Base-by-base conservation (phyloP, 2,113 vertebrate species). In the Collichthys lucidus region DNA sequence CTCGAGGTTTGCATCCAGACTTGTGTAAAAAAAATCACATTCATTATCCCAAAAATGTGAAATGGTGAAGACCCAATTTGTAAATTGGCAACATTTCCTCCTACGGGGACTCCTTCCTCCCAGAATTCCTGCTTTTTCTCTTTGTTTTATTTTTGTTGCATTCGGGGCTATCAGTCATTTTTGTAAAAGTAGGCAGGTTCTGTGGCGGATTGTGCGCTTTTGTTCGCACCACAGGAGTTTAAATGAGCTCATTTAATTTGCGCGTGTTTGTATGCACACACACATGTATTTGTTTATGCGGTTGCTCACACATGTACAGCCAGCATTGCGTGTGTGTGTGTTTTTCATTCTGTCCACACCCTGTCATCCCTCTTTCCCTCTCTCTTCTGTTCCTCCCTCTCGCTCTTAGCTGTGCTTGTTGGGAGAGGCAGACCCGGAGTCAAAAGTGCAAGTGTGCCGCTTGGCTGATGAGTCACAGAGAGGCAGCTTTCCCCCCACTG, bases 381-480 rank as follows among this genome's bases (percentile, higher is more conserved):
- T 79, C 81, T 77, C 53, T 82, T 89, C 61, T 69, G 72, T 66
- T 68, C 80, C 53, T 88, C 79, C 63, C 61, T 82, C 29, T 82
- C 29, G n/a, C 62, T 82, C 78, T 49, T 40, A 60, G 84, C 80
- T 19, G 74, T 81, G 67, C 74, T 40, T 52, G 85, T 84, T 76
- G 80, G 85, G 75, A 90, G 89, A 89, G 73, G 76, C 88, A 84
- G 84, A 74, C 84, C 78, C 2, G 40, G 84, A 94, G 92, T 94
- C 92, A 93, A 94, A 93, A 92, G 92, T 94, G 91, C 93, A 93
- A 93, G 92, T 91, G 92, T 90, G 89, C 88, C 84, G 83, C 88
- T 93, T 74, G 83, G 90, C 83, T 91, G 87, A 92, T 93, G 92
- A 94, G 87, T 94, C 92, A 93, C 87, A 84, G 87, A 85, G 77